Percentiles rank a stretch among this genome's conserved stretches.
phyloP scores from a whole-genome alignment of 2,888 invertebrate genomes.

The Lutraria lutraria region DNA sequence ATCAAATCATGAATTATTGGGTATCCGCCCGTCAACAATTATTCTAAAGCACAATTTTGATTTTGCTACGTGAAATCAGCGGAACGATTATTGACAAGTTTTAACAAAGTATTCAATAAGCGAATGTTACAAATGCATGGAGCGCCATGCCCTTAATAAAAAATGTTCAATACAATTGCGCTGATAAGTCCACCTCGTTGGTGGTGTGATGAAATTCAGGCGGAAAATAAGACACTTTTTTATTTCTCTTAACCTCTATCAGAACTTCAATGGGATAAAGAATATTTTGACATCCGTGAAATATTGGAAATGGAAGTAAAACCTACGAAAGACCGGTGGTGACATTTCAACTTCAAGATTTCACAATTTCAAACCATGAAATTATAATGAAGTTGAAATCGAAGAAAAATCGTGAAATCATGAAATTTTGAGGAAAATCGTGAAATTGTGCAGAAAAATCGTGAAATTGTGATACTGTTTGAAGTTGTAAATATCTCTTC shows the following conservation, averaged over 20 bases:
- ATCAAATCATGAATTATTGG: neutral
- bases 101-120: constrained; percentile 8
- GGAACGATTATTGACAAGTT: neutral
- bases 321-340: too few species aligned
- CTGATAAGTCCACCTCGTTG: neutral
- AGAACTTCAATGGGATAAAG: neutral
- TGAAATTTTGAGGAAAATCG: too few species aligned
- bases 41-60: neutral
- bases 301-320: neutral
- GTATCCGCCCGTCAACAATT: neutral
- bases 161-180: neutral
- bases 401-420: too few species aligned
- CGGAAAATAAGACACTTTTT: constrained; percentile 5
- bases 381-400: too few species aligned
- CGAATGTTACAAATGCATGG: neutral
- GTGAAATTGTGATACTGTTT: too few species aligned
- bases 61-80: neutral
- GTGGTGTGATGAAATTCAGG: neutral
- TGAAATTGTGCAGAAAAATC: too few species aligned
- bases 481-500: too few species aligned
- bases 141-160: neutral
- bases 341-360: too few species aligned
- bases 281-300: neutral
- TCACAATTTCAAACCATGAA: too few species aligned
- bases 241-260: neutral